Evolutionary conservation across 2,888 invertebrate species (phyloP).

Genomic region (Leptura quadrifasciata): DNA sequence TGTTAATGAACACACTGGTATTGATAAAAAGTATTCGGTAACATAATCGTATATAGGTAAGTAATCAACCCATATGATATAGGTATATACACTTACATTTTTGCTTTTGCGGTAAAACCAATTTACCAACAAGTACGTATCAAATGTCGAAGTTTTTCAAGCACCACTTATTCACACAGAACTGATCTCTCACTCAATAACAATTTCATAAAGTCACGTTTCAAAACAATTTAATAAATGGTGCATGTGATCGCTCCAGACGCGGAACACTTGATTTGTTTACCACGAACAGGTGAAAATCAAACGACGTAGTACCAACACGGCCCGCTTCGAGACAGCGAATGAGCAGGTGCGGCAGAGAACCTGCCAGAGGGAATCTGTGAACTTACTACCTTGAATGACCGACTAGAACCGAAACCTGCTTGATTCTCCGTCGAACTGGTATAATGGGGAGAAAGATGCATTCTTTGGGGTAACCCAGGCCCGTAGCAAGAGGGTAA

Average conservation of each 20-base stretch:
- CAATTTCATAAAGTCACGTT: background rate
- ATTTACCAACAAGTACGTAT: slow-evolving; percentile 16
- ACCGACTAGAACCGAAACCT: slow-evolving; percentile 65
- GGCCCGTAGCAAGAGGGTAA: slow-evolving; percentile 6
- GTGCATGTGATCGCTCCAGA: background rate
- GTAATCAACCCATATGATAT: slow-evolving; percentile 12
- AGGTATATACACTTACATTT: slow-evolving; percentile 28
- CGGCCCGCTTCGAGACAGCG: slow-evolving; percentile 38
- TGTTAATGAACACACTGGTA: background rate
- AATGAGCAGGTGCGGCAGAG: slow-evolving; percentile 51
- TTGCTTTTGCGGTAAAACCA: slow-evolving; percentile 19
- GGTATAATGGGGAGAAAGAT: slow-evolving; percentile 19
- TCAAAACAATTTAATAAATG: slow-evolving; percentile 19
- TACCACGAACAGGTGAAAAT: slow-evolving; percentile 44
- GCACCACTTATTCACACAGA: slow-evolving; percentile 12
- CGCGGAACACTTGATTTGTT: slow-evolving; percentile 32
- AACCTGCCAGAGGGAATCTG: slow-evolving; percentile 62
- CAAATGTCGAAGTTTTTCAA: background rate
- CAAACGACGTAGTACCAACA: slow-evolving; percentile 24
- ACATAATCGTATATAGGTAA: background rate
- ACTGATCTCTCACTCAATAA: slow-evolving; percentile 10
- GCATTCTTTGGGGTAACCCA: slow-evolving; percentile 23
- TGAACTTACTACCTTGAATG: slow-evolving; percentile 68
- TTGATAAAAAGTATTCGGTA: background rate
- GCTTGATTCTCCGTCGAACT: slow-evolving; percentile 43